A percentile compares a stretch with the other conserved stretches of the same genome.
Conservation (phyloP, 2,888 invertebrate genomes). For the Coenonympha glycerion region DNA sequence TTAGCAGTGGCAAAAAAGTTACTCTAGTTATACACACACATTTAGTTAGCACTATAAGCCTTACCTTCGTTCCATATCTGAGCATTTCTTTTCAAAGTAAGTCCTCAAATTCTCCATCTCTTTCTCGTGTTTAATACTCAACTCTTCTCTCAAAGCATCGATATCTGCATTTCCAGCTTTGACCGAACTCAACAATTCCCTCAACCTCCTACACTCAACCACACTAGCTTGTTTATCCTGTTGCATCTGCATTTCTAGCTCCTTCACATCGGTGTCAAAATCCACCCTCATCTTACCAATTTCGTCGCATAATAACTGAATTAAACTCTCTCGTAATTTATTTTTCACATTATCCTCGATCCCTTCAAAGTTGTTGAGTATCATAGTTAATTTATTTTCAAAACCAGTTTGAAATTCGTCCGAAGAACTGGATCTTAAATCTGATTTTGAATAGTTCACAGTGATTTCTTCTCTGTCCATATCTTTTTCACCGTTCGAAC, state of each 20-base stretch:
- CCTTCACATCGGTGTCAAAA: slow-evolving; percentile 56
- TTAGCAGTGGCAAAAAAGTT: no score
- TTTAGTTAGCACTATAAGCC: background rate
- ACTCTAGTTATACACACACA: no score
- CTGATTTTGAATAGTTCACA: slow-evolving; percentile 62
- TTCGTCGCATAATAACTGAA: slow-evolving; percentile 74
- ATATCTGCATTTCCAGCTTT: slow-evolving; percentile 77
- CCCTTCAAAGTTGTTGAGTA: slow-evolving; percentile 55
- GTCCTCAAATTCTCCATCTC: slow-evolving; percentile 87
- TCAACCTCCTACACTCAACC: slow-evolving; percentile 70
- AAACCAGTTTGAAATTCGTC: slow-evolving; percentile 61
- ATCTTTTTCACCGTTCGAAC: slow-evolving; percentile 66
- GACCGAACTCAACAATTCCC: slow-evolving; percentile 73
- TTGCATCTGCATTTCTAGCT: slow-evolving; percentile 65
- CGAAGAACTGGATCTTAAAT: slow-evolving; percentile 51
- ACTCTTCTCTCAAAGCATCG: slow-evolving; percentile 73
- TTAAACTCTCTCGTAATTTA: slow-evolving; percentile 72
- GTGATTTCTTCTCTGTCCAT: slow-evolving; percentile 71
- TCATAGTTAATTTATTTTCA: slow-evolving; percentile 48
- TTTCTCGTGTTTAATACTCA: slow-evolving; percentile 80
- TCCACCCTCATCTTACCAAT: slow-evolving; percentile 65
- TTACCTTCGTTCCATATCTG: slow-evolving; percentile 84
- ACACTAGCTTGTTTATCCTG: slow-evolving; percentile 75
- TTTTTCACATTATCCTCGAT: slow-evolving; percentile 64
- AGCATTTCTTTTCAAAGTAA: slow-evolving; percentile 87